Evolutionary conservation across 2,888 invertebrate species (phyloP).

Genomic region (Stenodema calcarata): DNA sequence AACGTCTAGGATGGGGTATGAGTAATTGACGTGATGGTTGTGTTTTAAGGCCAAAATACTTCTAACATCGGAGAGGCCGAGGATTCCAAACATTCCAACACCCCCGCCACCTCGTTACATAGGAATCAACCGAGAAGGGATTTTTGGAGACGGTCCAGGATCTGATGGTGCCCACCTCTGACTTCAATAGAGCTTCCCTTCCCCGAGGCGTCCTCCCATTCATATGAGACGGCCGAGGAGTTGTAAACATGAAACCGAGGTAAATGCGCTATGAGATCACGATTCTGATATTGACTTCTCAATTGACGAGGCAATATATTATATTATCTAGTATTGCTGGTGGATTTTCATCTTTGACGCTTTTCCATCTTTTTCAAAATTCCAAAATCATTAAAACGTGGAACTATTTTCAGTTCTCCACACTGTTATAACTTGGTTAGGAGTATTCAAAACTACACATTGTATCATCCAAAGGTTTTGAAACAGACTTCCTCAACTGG

Average conservation of each 20-base stretch:
- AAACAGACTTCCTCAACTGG: too few relatives aligned
- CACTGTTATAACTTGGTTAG: too few relatives aligned
- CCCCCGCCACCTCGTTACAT: neutral
- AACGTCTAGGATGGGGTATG: neutral
- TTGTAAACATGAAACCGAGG: neutral
- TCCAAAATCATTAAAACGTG: too few relatives aligned
- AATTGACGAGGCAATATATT: neutral
- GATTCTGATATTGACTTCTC: neutral
- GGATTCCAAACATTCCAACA: constrained; percentile 3
- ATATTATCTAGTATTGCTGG: too few relatives aligned
- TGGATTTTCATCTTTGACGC: too few relatives aligned
- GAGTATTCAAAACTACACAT: too few relatives aligned
- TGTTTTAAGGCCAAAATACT: constrained; percentile 12
- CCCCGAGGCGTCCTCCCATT: neutral
- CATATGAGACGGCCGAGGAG: neutral
- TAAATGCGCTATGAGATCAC: neutral
- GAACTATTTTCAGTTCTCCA: too few relatives aligned
- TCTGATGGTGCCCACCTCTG: constrained; percentile 1
- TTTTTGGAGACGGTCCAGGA: neutral
- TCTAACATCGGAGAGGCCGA: neutral
- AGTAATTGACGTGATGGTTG: neutral
- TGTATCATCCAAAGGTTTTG: too few relatives aligned
- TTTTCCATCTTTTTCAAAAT: too few relatives aligned
- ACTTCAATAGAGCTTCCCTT: neutral
- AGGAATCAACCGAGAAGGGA: neutral